Percentiles rank a stretch among this genome's conserved stretches.
phyloP scores from a whole-genome alignment of 2,888 invertebrate species.

The Fragum whitleyi region DNA sequence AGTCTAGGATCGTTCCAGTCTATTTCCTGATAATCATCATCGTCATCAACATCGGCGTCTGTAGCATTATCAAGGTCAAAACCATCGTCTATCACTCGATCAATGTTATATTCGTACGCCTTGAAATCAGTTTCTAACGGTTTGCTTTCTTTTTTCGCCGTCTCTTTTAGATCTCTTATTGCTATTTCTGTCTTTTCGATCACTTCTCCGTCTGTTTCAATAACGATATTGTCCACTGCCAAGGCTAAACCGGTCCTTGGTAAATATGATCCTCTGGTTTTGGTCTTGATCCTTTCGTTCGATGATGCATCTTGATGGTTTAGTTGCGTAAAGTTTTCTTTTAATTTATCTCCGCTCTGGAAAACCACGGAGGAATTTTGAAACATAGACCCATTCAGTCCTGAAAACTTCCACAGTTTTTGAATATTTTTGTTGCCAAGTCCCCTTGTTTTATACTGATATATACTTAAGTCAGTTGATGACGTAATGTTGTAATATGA shows the following conservation, averaged over 20 bases:
- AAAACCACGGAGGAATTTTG: background rate
- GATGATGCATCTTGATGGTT: background rate
- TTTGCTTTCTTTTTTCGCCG: too few relatives aligned
- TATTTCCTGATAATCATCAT: background rate
- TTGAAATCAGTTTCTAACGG: background rate
- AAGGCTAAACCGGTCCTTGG: background rate
- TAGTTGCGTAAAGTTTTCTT: background rate
- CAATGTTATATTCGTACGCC: background rate
- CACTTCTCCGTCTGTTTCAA: background rate
- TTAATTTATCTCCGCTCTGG: background rate
- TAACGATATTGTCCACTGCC: background rate
- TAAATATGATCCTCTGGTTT: background rate
- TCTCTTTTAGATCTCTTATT: background rate
- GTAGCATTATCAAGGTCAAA: background rate
- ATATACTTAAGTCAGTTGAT: background rate
- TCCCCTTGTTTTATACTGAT: background rate
- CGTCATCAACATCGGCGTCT: background rate
- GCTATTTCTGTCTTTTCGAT: background rate
- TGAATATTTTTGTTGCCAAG: background rate
- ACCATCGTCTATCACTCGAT: background rate
- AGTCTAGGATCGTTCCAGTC: conserved; percentile 67
- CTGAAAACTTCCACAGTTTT: background rate
- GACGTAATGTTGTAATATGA: conserved; percentile 8
- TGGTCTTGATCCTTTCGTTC: background rate
- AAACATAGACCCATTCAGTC: background rate